Evolutionary conservation across 2,113 vertebrate genomes (phyloP).

Genomic region (Leptobrachium ailaonicum): DNA sequence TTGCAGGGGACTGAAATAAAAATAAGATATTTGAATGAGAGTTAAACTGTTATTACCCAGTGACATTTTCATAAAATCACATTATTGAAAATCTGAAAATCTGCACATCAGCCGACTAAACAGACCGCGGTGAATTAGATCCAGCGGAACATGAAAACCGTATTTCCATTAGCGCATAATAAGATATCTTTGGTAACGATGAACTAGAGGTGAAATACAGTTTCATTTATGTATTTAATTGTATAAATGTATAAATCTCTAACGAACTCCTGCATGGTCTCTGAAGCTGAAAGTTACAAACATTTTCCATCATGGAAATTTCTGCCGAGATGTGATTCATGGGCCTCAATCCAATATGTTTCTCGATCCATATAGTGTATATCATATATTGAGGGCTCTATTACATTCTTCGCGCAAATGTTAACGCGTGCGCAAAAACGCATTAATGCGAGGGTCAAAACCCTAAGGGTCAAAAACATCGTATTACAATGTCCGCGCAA

Average conservation of each 20-base stretch:
- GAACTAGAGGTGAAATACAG: not conserved
- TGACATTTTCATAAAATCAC: not conserved
- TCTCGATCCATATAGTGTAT: too few relatives aligned
- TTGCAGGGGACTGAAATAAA: not conserved
- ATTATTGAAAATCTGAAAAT: not conserved
- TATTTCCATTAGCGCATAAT: not conserved
- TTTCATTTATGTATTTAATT: not conserved
- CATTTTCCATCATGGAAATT: too few relatives aligned
- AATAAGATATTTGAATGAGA: not conserved
- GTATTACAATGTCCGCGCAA: too few relatives aligned
- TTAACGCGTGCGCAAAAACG: too few relatives aligned
- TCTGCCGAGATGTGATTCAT: too few relatives aligned
- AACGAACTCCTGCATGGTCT: not conserved
- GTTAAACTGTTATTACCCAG: not conserved
- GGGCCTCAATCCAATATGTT: too few relatives aligned
- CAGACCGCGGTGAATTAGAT: not conserved
- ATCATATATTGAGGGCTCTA: too few relatives aligned
- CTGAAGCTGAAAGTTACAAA: too few relatives aligned
- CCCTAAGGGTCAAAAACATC: too few relatives aligned
- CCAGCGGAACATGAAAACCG: not conserved
- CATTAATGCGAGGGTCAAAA: too few relatives aligned
- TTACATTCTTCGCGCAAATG: too few relatives aligned
- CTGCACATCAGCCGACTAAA: not conserved
- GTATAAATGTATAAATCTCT: not conserved
- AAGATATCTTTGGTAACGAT: not conserved